A percentile compares a stretch with the other conserved stretches of the same genome.
Conservation (phyloP, 2,888 invertebrate species). For the Chaitophorus viminalis region DNA sequence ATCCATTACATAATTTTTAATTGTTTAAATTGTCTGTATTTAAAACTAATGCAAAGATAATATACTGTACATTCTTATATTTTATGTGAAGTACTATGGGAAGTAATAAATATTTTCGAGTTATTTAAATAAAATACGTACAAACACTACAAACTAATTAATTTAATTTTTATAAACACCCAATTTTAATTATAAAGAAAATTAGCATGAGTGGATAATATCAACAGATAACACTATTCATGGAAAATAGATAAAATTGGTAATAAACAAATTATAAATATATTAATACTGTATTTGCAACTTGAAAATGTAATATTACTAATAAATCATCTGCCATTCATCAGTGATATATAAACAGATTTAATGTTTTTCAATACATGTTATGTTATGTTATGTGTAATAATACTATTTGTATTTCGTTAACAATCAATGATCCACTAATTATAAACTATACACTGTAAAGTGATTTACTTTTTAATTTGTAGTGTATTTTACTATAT, state of each 20-base stretch:
- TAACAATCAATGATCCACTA: neutral
- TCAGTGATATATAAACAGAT: neutral
- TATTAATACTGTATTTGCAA: conserved; percentile 9
- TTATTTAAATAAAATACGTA: neutral
- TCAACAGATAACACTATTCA: neutral
- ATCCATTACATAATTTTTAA: neutral
- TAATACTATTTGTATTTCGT: neutral
- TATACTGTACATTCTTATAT: neutral
- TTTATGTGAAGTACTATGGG: neutral
- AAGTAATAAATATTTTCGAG: neutral
- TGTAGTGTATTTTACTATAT: no score
- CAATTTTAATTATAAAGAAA: neutral
- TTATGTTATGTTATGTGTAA: neutral
- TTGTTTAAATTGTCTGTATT: neutral
- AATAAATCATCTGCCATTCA: neutral
- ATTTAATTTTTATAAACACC: neutral
- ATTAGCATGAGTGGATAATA: neutral
- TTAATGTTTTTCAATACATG: neutral
- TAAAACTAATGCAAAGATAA: neutral
- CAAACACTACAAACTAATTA: neutral
- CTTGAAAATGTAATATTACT: no score
- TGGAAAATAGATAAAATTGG: neutral
- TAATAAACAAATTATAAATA: conserved; percentile 16
- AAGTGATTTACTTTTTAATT: no score
- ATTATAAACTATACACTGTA: neutral